Base-by-base conservation (phyloP, 2,113 vertebrate species). In the Notothenia coriiceps region DNA sequence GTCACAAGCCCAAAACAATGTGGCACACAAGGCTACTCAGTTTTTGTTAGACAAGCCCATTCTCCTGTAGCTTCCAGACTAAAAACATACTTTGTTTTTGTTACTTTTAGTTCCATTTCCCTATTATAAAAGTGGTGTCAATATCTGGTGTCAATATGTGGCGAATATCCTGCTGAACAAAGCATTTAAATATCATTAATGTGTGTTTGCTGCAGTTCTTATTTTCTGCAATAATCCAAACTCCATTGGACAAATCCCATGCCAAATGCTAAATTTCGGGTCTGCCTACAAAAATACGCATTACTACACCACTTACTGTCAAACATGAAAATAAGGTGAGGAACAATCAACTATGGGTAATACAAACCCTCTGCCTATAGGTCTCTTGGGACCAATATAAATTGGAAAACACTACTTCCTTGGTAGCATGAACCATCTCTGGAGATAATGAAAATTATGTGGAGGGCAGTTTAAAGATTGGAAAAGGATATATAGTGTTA, bases 321-420 rank as follows among this genome's bases (percentile, higher is more conserved):
- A n/a, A 63, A 56, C 18, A 12, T 59, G 25, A 65, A 46, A 65
- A n/a, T 44, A 44, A 80, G n/a, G 49, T 25, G 43, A 14, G 46
- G 14, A 57, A 22, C 49, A 67, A 13, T 51, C 65, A 72, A 43
- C 43, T 33, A 10, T 15, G 50, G 52, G 0, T 51, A n/a, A 64
- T 11, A 52, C 2, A 55, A 43, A 18, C 20, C 13, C 29, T 44
- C 20, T 40, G 22, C n/a, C 44, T 10, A 1, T 6, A 40, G 15
- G 69, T 62, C 35, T 55, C 33, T 49, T 13, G n/a, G 43, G 40
- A 70, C 13, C 22, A 33, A 77, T n/a, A 11, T 51, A 62, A 66
- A 77, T 51, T 29, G 47, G 29, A 44, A 51, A 70, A 68, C 52
- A 67, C 67, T 60, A 47, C 67, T 83, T 86, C 74, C 71, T 82